These are phyloP conservation scores for Folsomia candida DNA, from an alignment of 2,888 invertebrate genomes.

Conservation along the genomic window DNA sequence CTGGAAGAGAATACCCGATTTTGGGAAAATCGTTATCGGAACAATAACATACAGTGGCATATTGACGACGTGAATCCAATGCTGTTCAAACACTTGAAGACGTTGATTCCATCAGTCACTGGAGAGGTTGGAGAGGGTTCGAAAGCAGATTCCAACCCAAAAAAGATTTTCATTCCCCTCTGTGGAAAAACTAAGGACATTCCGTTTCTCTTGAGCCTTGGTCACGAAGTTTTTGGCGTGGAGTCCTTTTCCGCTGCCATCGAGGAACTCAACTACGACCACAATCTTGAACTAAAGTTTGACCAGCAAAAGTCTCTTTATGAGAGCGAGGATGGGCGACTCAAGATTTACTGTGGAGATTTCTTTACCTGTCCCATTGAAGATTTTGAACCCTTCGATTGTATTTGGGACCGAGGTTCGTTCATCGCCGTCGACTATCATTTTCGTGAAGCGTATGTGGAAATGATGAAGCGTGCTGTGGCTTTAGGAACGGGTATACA, in stretches of 20 bases:
- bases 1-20: slow-evolving; percentile 12
- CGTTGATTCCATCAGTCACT: slow-evolving; percentile 11
- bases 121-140: not conserved
- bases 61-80: slow-evolving; percentile 37
- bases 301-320: slow-evolving; percentile 30
- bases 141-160: not conserved
- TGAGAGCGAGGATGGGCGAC: slow-evolving; percentile 40
- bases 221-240: slow-evolving; percentile 51
- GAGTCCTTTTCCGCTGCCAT: slow-evolving; percentile 48
- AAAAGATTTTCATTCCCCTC: slow-evolving; percentile 50
- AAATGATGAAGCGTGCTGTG: slow-evolving; percentile 30
- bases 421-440: slow-evolving; percentile 49
- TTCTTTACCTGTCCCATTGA: slow-evolving; percentile 49
- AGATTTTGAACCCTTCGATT: slow-evolving; percentile 50
- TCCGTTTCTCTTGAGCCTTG: slow-evolving; percentile 48
- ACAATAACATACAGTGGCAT: slow-evolving; percentile 39
- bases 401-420: slow-evolving; percentile 52
- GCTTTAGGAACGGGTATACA: slow-evolving; percentile 4
- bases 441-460: slow-evolving; percentile 35
- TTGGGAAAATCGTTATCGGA: slow-evolving; percentile 38
- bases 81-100: slow-evolving; percentile 29
- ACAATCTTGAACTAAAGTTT: slow-evolving; percentile 41
- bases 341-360: slow-evolving; percentile 50
- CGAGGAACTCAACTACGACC: slow-evolving; percentile 43
- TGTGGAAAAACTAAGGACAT: slow-evolving; percentile 52